Evolutionary conservation across 2,113 vertebrate species (phyloP).

Genomic region (Lasiurus borealis): DNA sequence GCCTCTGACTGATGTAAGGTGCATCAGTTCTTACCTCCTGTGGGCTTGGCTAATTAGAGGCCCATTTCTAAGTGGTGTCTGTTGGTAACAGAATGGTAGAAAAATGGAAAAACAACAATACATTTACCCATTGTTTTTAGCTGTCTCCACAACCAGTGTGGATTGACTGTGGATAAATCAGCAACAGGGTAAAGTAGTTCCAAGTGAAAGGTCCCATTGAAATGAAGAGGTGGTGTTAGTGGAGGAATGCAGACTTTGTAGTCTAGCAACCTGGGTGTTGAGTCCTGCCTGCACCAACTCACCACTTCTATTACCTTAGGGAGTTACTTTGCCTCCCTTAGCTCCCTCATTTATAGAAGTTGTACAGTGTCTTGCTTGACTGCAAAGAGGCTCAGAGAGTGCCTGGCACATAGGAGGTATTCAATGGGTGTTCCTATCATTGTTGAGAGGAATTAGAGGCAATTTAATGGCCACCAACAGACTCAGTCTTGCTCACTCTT

Average conservation of each 20-base stretch:
- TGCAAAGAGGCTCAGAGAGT: not conserved
- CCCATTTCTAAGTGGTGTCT: not conserved
- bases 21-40: fast-evolving
- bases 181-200: not conserved
- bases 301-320: not conserved
- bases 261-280: not conserved
- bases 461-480: not conserved
- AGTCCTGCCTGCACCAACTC: not conserved
- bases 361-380: not conserved
- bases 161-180: not conserved
- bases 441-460: not conserved
- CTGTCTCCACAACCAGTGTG: not conserved
- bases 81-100: not conserved
- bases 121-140: not conserved
- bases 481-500: not conserved
- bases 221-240: not conserved
- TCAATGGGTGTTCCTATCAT: not conserved
- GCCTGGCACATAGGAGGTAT: not conserved
- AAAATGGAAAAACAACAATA: not conserved
- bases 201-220: not conserved
- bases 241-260: not conserved
- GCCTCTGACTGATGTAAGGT: not conserved
- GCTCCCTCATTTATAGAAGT: not conserved
- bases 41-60: not conserved
- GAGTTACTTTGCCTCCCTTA: not conserved